Percentiles rank a stretch among this genome's conserved stretches.
phyloP scores from a whole-genome alignment of 2,797 vertebrate species.

The Darevskia mixta region DNA sequence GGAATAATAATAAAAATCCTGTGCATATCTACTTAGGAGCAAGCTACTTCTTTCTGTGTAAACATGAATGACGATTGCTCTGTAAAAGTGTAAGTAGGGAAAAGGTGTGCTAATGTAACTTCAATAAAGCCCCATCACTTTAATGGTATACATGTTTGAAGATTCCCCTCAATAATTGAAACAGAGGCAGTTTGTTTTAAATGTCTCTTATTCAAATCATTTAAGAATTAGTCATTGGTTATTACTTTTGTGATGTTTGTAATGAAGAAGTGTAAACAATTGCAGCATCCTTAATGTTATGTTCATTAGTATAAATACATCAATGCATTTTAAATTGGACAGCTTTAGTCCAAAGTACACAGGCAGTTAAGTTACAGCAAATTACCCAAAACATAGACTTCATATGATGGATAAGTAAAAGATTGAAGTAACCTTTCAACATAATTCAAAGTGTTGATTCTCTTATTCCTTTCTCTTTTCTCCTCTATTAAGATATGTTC shows the following conservation, averaged over 20 bases:
- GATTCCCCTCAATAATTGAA: not conserved
- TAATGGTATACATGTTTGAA: not conserved
- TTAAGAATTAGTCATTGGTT: constrained; percentile 10
- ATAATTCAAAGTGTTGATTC: constrained; percentile 27
- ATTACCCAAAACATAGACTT: constrained; percentile 31
- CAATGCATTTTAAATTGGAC: not conserved
- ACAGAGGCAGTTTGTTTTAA: not conserved
- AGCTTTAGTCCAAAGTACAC: not conserved
- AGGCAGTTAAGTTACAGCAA: constrained; percentile 38
- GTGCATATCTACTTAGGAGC: no score
- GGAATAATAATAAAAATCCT: constrained; percentile 1
- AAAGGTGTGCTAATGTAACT: not conserved
- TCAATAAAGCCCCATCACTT: not conserved
- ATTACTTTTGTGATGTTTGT: not conserved
- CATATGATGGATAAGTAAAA: constrained; percentile 16
- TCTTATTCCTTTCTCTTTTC: constrained; percentile 13
- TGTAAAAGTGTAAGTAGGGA: constrained; percentile 13
- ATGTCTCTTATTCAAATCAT: not conserved
- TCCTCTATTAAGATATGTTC: constrained; percentile 22
- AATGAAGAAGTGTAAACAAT: not conserved
- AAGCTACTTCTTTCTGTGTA: no score
- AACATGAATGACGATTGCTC: no score
- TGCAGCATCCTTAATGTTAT: no score
- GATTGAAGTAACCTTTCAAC: constrained; percentile 14
- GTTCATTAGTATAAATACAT: not conserved